Evolutionary conservation across 2,113 vertebrate genomes (phyloP).

Genomic region (Empidonax alnorum): DNA sequence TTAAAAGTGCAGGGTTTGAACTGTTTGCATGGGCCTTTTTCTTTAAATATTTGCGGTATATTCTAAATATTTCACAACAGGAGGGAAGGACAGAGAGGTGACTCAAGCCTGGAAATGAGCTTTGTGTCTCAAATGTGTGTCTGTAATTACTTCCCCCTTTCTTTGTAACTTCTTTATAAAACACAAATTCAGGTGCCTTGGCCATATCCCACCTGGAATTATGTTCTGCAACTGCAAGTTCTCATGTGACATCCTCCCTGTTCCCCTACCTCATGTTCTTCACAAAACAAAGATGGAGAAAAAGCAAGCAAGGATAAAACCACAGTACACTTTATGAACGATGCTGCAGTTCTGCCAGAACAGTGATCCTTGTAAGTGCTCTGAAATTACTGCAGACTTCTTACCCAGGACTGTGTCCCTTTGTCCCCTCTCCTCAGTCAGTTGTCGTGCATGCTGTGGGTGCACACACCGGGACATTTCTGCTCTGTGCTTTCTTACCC

Average conservation of each 20-base stretch:
- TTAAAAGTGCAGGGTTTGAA: not conserved
- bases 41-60: conserved; percentile 61
- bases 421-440: not conserved
- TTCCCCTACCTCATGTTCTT: not conserved
- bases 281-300: not conserved
- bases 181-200: not conserved
- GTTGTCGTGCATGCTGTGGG: not conserved
- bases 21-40: conserved; percentile 1
- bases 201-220: not conserved
- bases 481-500: not conserved
- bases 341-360: not conserved
- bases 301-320: not conserved
- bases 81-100: conserved; percentile 3
- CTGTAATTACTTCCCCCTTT: not conserved
- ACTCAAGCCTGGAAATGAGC: not conserved
- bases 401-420: not conserved
- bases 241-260: not conserved
- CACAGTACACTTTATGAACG: not conserved
- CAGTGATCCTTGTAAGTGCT: fast-evolving
- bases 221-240: not conserved
- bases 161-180: not conserved
- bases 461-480: not conserved
- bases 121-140: not conserved
- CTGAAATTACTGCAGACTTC: not conserved
- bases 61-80: conserved; percentile 56